These are phyloP conservation scores for Lerista edwardsae DNA, from an alignment of 2,797 vertebrate genomes.

Conservation along the genomic window DNA sequence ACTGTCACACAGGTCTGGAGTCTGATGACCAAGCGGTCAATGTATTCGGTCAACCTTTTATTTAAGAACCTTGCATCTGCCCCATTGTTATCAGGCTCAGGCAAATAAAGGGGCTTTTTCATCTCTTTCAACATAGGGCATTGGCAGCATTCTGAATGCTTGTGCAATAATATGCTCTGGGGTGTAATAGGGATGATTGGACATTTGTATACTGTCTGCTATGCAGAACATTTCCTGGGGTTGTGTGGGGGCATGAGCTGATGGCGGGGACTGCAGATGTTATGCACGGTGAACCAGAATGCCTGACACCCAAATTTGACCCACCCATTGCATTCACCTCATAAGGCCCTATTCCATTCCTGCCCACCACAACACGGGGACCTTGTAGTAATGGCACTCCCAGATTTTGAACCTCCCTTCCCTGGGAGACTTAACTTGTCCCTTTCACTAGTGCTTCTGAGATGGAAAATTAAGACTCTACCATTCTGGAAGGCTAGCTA, in stretches of 20 bases:
- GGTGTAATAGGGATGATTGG: neutral
- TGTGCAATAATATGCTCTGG: slow-evolving; percentile 35
- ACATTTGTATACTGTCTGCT: neutral
- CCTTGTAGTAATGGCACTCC: neutral
- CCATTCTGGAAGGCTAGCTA: neutral
- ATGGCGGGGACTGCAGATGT: neutral
- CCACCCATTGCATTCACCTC: too few relatives aligned
- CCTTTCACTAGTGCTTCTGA: neutral
- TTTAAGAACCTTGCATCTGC: slow-evolving; percentile 16
- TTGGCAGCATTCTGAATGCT: slow-evolving; percentile 43
- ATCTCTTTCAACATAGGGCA: slow-evolving; percentile 19
- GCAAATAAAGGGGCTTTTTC: slow-evolving; percentile 56
- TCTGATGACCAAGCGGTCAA: slow-evolving; percentile 67
- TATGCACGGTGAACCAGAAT: neutral
- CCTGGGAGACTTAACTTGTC: neutral
- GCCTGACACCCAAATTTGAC: neutral
- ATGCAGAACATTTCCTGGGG: neutral
- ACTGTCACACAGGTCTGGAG: slow-evolving; percentile 46
- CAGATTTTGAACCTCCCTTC: neutral
- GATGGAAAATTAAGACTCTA: neutral
- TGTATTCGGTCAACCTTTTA: slow-evolving; percentile 22
- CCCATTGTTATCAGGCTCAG: slow-evolving; percentile 59
- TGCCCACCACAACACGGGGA: too few relatives aligned
- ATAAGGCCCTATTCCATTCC: neutral
- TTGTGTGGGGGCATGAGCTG: neutral